A percentile compares a stretch with the other conserved stretches of the same genome.
phyloP scores from a whole-genome alignment of 2,888 invertebrate species.

The Sialis lutaria region DNA sequence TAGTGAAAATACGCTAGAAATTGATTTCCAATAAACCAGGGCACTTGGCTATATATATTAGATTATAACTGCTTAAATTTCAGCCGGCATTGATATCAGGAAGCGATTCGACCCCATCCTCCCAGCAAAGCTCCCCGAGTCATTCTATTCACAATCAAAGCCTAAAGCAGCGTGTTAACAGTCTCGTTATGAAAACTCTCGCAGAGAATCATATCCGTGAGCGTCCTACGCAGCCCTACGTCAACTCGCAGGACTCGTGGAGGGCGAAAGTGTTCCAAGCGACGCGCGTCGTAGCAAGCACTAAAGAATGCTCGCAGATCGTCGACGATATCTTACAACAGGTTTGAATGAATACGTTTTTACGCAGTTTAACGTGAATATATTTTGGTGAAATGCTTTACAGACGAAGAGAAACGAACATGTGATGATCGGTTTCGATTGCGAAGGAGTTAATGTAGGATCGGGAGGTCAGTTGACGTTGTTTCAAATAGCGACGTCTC shows the following conservation, averaged over 20 bases:
- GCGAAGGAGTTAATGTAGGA: constrained; percentile 86
- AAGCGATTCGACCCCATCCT: constrained; percentile 22
- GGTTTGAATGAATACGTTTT: not conserved
- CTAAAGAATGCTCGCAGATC: constrained; percentile 60
- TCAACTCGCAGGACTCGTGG: constrained; percentile 49
- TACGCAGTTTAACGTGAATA: not conserved
- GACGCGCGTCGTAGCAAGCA: constrained; percentile 62
- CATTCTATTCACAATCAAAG: constrained; percentile 49
- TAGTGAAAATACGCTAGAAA: no score
- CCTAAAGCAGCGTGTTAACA: constrained; percentile 76
- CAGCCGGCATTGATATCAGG: no score
- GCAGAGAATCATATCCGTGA: constrained; percentile 67
- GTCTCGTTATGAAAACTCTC: constrained; percentile 70
- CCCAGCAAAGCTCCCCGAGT: constrained; percentile 8
- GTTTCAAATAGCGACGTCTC: constrained; percentile 67
- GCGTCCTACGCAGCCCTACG: constrained; percentile 19
- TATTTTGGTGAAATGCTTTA: not conserved
- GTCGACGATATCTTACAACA: constrained; percentile 41
- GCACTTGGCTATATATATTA: no score
- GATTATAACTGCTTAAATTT: no score
- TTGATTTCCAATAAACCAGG: no score
- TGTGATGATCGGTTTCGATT: constrained; percentile 68
- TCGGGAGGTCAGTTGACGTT: constrained; percentile 75
- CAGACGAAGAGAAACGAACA: constrained; percentile 16
- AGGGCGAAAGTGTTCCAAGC: constrained; percentile 65